Evolutionary conservation across 1,140 invertebrate genomes (phyloP).

Genomic region (Cydia strobilella): DNA sequence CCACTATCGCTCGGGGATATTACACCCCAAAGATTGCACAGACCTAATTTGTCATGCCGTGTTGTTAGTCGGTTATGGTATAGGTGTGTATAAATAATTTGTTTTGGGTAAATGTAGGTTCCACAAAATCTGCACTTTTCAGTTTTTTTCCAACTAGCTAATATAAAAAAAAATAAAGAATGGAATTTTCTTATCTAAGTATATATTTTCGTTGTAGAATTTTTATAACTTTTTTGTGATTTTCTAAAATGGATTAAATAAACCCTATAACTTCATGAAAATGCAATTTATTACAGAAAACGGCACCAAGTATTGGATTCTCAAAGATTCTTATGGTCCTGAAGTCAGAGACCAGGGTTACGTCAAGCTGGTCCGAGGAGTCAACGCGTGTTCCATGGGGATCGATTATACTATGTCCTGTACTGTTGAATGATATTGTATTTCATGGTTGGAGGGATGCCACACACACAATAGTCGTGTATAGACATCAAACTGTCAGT

Average conservation of each 20-base stretch:
- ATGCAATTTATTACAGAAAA: not conserved
- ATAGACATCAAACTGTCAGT: too few species aligned
- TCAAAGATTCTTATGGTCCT: not conserved
- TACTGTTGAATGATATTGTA: not conserved
- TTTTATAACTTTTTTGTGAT: not conserved
- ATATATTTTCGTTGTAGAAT: not conserved
- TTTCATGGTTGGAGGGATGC: too few species aligned
- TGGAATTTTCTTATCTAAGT: too few species aligned
- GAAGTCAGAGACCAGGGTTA: constrained; percentile 1
- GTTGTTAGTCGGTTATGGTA: constrained; percentile 6
- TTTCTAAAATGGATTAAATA: not conserved
- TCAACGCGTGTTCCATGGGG: not conserved
- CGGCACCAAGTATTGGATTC: constrained; percentile 10
- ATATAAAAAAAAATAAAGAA: too few species aligned
- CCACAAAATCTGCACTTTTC: too few species aligned
- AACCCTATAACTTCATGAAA: not conserved
- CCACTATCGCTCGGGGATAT: not conserved
- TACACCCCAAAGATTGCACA: not conserved
- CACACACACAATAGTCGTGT: too few species aligned
- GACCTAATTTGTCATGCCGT: not conserved
- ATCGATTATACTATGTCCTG: not conserved
- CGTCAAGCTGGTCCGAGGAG: not conserved
- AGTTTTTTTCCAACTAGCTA: too few species aligned
- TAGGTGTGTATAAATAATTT: not conserved
- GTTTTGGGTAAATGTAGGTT: not conserved